Conservation (phyloP, 2,888 invertebrate species). For the Bedellia somnulentella region DNA sequence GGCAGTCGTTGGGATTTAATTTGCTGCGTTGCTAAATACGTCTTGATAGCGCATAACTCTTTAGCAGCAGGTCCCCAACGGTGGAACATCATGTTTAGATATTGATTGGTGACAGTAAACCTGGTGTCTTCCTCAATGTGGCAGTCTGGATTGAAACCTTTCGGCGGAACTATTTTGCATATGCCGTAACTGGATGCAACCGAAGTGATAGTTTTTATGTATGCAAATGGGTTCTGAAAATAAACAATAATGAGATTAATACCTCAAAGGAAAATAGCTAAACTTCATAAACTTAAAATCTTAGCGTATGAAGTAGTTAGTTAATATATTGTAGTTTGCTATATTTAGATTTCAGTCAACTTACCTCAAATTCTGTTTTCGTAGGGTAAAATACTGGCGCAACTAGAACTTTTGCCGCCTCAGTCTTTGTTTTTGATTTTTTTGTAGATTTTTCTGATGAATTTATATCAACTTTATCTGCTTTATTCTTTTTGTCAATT, state of each 20-base stretch:
- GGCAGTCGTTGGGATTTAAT: slow-evolving; percentile 76
- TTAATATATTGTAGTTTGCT: too few relatives aligned
- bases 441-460: too few relatives aligned
- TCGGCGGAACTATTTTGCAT: slow-evolving; percentile 85
- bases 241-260: background rate
- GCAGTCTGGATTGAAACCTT: slow-evolving; percentile 73
- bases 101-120: slow-evolving; percentile 88
- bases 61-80: slow-evolving; percentile 89
- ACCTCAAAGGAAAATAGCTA: too few relatives aligned
- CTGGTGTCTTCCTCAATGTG: slow-evolving; percentile 81
- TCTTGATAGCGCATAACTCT: slow-evolving; percentile 82
- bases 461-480: too few relatives aligned
- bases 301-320: too few relatives aligned
- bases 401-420: slow-evolving; percentile 63
- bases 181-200: slow-evolving; percentile 81
- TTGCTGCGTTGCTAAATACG: slow-evolving; percentile 76
- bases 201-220: slow-evolving; percentile 77
- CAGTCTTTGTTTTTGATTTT: too few relatives aligned
- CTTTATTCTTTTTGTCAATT: background rate
- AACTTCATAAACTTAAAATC: too few relatives aligned
- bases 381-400: slow-evolving; percentile 82
- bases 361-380: slow-evolving; percentile 71
- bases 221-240: slow-evolving; percentile 76
- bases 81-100: slow-evolving; percentile 82
- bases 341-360: too few relatives aligned